These are phyloP conservation scores for Sinella curviseta DNA, from an alignment of 1,140 invertebrate species.

Conservation along the genomic window DNA sequence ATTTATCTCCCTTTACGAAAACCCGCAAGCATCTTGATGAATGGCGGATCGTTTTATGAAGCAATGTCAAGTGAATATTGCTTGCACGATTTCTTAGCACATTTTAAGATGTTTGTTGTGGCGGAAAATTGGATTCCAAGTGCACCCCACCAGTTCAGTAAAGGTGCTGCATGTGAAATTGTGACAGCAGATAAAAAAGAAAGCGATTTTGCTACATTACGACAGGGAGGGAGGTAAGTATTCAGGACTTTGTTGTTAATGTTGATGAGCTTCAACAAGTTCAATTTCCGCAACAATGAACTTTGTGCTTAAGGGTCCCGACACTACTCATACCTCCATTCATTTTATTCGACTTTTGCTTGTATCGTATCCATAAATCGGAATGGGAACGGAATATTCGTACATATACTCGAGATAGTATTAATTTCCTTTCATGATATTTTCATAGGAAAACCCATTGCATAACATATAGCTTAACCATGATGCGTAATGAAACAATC, in stretches of 20 bases:
- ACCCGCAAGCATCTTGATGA: background rate
- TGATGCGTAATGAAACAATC: no score
- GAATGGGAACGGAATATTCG: no score
- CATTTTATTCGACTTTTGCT: no score
- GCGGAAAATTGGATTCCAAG: background rate
- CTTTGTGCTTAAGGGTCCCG: no score
- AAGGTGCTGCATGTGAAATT: no score
- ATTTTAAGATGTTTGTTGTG: conserved; percentile 2
- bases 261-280: conserved; percentile 5
- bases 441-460: no score
- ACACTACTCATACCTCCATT: no score
- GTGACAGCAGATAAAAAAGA: background rate
- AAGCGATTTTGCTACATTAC: background rate
- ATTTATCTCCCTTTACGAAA: background rate
- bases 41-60: background rate
- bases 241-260: background rate
- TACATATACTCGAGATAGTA: no score
- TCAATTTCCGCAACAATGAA: background rate
- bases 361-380: no score
- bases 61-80: background rate
- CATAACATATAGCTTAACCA: no score
- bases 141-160: background rate
- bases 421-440: no score
- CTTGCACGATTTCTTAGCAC: background rate
- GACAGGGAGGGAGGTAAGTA: no score